These are phyloP conservation scores for Fragum fragum DNA, from an alignment of 2,888 invertebrate genomes.

Conservation along the genomic window DNA sequence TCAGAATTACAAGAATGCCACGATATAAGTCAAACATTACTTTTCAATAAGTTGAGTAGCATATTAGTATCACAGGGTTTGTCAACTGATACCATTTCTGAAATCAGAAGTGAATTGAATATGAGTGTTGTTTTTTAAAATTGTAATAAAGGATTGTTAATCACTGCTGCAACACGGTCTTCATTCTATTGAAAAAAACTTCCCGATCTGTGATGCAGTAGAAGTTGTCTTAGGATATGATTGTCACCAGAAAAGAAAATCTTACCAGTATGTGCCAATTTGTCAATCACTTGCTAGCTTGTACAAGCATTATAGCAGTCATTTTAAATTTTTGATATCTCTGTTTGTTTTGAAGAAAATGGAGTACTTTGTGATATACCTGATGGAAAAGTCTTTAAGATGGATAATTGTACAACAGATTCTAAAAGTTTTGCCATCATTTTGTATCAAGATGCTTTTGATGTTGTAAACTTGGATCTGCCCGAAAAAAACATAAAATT, in stretches of 20 bases:
- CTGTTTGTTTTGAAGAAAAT: not conserved
- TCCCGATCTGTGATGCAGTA: slow-evolving; percentile 1
- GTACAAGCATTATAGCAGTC: slow-evolving; percentile 5
- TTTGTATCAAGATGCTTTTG: too few relatives aligned
- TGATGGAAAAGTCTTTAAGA: slow-evolving; percentile 10
- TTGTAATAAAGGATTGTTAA: not conserved
- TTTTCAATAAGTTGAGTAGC: not conserved
- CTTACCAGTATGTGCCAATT: slow-evolving; percentile 2
- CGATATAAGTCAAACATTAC: not conserved
- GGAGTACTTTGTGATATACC: slow-evolving; percentile 1
- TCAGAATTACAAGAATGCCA: too few relatives aligned
- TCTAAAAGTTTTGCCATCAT: slow-evolving; percentile 29
- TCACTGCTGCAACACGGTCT: slow-evolving; percentile 3
- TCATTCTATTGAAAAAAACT: not conserved
- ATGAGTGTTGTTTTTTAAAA: not conserved
- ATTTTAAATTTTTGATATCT: not conserved
- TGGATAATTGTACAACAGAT: not conserved
- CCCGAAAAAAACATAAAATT: too few relatives aligned
- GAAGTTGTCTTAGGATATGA: not conserved
- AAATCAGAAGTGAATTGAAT: not conserved
- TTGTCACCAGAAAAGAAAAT: slow-evolving; percentile 1
- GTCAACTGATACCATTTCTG: not conserved
- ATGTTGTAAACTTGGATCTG: too few relatives aligned
- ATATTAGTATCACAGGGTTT: not conserved
- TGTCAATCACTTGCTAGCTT: slow-evolving; percentile 7